phyloP scores from a whole-genome alignment of 2,113 vertebrate species.

The Caranx melampygus region DNA sequence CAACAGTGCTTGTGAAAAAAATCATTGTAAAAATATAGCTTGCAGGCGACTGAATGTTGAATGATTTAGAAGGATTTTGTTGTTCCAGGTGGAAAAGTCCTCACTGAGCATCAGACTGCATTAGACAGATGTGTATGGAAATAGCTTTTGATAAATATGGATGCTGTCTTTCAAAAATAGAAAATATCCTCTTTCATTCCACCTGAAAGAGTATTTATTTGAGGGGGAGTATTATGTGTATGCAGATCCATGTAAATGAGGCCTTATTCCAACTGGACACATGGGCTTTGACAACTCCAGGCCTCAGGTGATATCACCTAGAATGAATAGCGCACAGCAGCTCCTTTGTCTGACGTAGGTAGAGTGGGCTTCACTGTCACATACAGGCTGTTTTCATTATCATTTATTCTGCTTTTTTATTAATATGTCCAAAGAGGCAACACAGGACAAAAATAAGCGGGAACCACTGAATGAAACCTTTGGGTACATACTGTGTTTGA shows the following conservation, averaged over 20 bases:
- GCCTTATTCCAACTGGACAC: slow-evolving; percentile 11
- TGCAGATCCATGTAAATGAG: slow-evolving; percentile 31
- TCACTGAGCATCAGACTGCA: slow-evolving; percentile 14
- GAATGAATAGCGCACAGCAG: slow-evolving; percentile 1
- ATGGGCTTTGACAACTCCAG: neutral
- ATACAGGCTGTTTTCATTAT: too few relatives aligned
- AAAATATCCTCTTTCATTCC: slow-evolving; percentile 10
- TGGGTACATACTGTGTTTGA: slow-evolving; percentile 18
- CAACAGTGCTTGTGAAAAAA: slow-evolving; percentile 34
- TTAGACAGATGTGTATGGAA: slow-evolving; percentile 20
- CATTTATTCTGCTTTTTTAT: too few relatives aligned
- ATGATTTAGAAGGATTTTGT: neutral
- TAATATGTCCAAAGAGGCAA: too few relatives aligned
- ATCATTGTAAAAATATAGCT: slow-evolving; percentile 16
- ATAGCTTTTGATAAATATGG: slow-evolving; percentile 35
- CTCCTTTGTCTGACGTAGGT: slow-evolving; percentile 13
- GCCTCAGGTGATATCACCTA: slow-evolving; percentile 16
- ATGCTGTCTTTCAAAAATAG: slow-evolving; percentile 13
- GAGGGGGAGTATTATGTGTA: slow-evolving; percentile 16
- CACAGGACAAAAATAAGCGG: neutral
- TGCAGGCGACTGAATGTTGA: neutral
- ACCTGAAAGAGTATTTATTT: slow-evolving; percentile 36
- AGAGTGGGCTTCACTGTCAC: neutral
- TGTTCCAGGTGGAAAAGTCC: neutral
- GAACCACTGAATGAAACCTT: neutral